Base-by-base conservation (phyloP, 2,113 vertebrate genomes). In the Bagarius yarrelli region DNA sequence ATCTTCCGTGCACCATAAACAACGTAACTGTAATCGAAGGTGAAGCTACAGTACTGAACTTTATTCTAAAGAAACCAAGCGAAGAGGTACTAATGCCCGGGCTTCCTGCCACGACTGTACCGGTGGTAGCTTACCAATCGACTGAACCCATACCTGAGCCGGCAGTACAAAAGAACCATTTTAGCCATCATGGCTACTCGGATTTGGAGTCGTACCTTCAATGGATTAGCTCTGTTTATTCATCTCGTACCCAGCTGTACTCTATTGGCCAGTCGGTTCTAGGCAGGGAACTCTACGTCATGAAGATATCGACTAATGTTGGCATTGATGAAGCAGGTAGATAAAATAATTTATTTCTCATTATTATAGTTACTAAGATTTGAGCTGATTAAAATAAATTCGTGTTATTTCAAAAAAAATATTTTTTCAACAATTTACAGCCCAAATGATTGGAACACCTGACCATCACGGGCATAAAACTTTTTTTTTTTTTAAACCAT, bases 191-290 rank as follows among this genome's bases (percentile, higher is more conserved):
- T 81, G 93, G 93, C 89, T 96, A 95, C 76, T 91, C 93, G 0
- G 96, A 98, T 87, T 97, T 99, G 96, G 96, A 96, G 88, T 93
- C 96, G 78, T 96, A 97, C 63, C 86, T 99, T 85, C 92, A 94
- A 83, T 94, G 92, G 9, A 95, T 96, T 44, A 93, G 89, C 86
- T 95, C 86, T 9, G 92, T 95, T 70, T 96, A 94, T 75, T 94
- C 94, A 73, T 88, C 71, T 40, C 96, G 98, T 55, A 91, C 94
- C 21, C 91, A 90, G 0, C 94, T 96, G 71, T 92, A 97, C 90
- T 94, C 94, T 0, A 84, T 93, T 21, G 98, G 98, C 85, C 95
- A 89, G 80, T 98, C 97, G 0, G 96, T 94, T 83, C 91, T 95
- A 80, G 88, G 88, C 27, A 92, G 90, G 23, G 94, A 96, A 81